Percentiles rank a stretch among this genome's conserved stretches.
phyloP scores from a whole-genome alignment of 2,797 vertebrate genomes.

The Tragopan temminckii region DNA sequence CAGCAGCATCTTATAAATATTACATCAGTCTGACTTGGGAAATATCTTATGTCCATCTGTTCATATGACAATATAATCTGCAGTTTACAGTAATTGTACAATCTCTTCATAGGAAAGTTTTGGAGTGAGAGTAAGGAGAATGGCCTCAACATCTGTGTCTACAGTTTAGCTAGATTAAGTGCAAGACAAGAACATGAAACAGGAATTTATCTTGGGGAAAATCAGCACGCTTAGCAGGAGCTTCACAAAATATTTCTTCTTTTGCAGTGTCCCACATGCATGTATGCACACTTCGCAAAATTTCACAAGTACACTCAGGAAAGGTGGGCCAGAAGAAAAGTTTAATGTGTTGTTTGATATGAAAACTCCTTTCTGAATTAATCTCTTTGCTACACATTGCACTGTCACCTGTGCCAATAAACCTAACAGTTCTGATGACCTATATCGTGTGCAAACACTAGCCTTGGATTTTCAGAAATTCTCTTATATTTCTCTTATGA shows the following conservation, averaged over 20 bases:
- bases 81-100: background rate
- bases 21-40: background rate
- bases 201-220: background rate
- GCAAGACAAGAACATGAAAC: background rate
- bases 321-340: background rate
- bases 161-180: conserved; percentile 30
- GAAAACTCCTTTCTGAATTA: background rate
- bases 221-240: conserved; percentile 14
- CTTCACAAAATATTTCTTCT: background rate
- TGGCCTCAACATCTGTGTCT: background rate
- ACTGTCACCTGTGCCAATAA: background rate
- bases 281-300: background rate
- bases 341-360: background rate
- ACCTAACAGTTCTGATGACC: background rate
- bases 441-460: background rate
- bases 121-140: background rate
- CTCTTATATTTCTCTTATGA: background rate
- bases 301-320: background rate
- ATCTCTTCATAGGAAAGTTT: background rate
- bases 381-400: background rate
- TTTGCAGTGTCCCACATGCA: background rate
- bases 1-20: background rate
- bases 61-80: background rate
- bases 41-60: conserved; percentile 13
- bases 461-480: background rate